phyloP scores from a whole-genome alignment of 2,888 invertebrate genomes.

The Patella pellucida region DNA sequence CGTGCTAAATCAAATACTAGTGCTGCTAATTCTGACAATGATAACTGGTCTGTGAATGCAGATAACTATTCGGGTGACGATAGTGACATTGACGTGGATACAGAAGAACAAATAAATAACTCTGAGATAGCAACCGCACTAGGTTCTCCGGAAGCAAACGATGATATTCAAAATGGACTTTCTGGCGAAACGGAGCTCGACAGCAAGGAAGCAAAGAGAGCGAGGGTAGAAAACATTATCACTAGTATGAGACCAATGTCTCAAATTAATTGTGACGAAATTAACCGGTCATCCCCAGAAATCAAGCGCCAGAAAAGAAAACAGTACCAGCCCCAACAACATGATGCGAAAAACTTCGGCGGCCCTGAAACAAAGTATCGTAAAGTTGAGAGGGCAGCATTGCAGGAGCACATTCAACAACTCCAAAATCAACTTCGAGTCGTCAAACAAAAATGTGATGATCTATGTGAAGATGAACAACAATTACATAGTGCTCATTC shows the following conservation, averaged over 20 bases:
- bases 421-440: slow-evolving; percentile 91
- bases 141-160: slow-evolving; percentile 36
- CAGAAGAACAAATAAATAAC: slow-evolving; percentile 26
- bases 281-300: slow-evolving; percentile 37
- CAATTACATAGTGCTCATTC: neutral
- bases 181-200: slow-evolving; percentile 36
- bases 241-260: slow-evolving; percentile 84
- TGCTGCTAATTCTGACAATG: slow-evolving; percentile 35
- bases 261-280: slow-evolving; percentile 30
- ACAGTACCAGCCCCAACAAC: slow-evolving; percentile 94
- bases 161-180: slow-evolving; percentile 34
- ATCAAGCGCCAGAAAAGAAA: slow-evolving; percentile 80
- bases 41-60: slow-evolving; percentile 40
- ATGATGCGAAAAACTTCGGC: slow-evolving; percentile 71
- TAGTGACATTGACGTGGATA: slow-evolving; percentile 49
- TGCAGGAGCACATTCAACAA: slow-evolving; percentile 86
- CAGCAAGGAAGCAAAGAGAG: slow-evolving; percentile 81
- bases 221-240: slow-evolving; percentile 94
- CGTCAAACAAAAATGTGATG: slow-evolving; percentile 74
- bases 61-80: slow-evolving; percentile 45
- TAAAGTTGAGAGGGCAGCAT: slow-evolving; percentile 73
- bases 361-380: slow-evolving; percentile 73
- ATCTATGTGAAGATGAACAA: slow-evolving; percentile 9
- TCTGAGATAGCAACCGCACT: neutral
- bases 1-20: slow-evolving; percentile 32